These are phyloP conservation scores for Brenthis ino DNA, from an alignment of 2,888 invertebrate genomes.

Conservation along the genomic window DNA sequence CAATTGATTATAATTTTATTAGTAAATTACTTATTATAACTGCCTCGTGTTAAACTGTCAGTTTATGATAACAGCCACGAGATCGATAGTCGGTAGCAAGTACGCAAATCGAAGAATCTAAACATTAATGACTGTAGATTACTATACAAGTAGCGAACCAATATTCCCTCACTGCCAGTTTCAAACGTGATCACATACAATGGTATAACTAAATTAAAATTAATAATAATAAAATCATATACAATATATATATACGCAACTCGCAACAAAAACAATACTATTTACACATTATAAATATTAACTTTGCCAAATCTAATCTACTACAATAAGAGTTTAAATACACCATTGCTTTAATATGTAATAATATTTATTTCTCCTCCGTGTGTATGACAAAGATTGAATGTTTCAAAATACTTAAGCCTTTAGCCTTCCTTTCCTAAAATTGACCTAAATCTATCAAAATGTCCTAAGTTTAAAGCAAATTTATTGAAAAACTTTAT, in stretches of 20 bases:
- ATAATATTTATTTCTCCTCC: background rate
- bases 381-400: too few relatives aligned
- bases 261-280: conserved; percentile 45
- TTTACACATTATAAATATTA: conserved; percentile 35
- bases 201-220: conserved; percentile 39
- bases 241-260: conserved; percentile 27
- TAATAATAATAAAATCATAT: conserved; percentile 43
- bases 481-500: too few relatives aligned
- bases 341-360: conserved; percentile 10
- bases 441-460: too few relatives aligned
- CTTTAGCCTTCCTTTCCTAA: too few relatives aligned
- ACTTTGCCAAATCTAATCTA: conserved; percentile 15
- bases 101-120: too few relatives aligned
- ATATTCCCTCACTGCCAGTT: background rate
- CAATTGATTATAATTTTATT: conserved; percentile 14
- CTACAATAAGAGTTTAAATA: background rate
- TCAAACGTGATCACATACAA: conserved; percentile 5
- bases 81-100: background rate
- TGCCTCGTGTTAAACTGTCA: background rate
- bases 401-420: too few relatives aligned
- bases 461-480: too few relatives aligned
- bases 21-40: conserved; percentile 11
- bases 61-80: background rate
- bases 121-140: conserved; percentile 2
- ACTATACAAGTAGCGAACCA: background rate